phyloP scores from a whole-genome alignment of 2,797 vertebrate species.

The Chelon auratus region DNA sequence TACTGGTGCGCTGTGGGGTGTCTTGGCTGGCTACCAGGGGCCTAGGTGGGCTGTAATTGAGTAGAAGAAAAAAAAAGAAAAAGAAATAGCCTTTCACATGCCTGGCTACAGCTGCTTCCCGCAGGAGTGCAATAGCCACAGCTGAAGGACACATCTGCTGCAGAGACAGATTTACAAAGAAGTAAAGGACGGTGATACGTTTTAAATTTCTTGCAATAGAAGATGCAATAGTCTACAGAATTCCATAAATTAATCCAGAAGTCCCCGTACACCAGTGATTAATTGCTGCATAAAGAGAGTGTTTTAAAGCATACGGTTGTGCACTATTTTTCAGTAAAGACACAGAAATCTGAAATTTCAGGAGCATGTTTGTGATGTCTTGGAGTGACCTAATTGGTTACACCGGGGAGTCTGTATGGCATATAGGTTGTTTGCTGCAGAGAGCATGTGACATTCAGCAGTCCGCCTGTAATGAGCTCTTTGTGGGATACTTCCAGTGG shows the following conservation, averaged over 20 bases:
- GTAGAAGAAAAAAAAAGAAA: conserved; percentile 43
- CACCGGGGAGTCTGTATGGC: conserved; percentile 34
- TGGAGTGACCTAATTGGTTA: conserved; percentile 35
- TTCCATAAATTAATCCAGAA: conserved; percentile 14
- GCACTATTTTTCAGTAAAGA: conserved; percentile 1
- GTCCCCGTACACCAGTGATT: conserved; percentile 1
- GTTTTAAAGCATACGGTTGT: neutral
- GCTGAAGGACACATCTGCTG: conserved; percentile 76
- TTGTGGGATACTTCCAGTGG: conserved; percentile 20
- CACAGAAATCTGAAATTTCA: neutral
- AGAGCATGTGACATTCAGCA: conserved; percentile 33
- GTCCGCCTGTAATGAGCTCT: conserved; percentile 48
- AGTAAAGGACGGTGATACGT: conserved; percentile 22
- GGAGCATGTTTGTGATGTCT: conserved; percentile 32
- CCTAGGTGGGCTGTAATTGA: conserved; percentile 79
- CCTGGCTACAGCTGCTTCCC: conserved; percentile 64
- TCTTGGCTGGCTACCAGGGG: conserved; percentile 67
- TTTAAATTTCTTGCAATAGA: conserved; percentile 15
- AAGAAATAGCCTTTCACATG: conserved; percentile 64
- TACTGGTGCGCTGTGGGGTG: conserved; percentile 54
- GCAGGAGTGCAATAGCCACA: conserved; percentile 67
- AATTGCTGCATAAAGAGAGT: conserved; percentile 10
- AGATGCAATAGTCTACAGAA: conserved; percentile 23
- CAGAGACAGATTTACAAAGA: conserved; percentile 42
- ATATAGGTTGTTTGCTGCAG: conserved; percentile 39